Evolutionary conservation across 2,888 invertebrate species (phyloP), one percentile per base, ranked within the genome.

Genomic region (Eupithecia dodoneata): DNA sequence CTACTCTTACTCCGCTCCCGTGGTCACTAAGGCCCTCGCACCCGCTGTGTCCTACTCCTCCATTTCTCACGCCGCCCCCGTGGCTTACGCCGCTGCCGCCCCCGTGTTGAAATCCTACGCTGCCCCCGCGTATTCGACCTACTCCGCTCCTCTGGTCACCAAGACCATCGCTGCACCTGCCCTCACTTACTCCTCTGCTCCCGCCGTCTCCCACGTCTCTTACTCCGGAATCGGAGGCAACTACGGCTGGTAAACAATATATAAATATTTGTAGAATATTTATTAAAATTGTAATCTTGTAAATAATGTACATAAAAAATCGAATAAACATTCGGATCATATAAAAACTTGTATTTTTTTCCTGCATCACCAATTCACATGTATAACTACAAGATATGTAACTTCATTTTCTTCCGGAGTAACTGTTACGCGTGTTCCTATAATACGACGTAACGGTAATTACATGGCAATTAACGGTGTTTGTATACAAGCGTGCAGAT

Each of bases 201-300:
- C 96, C 72, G 95, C 95, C 76, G 96, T 96, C 42, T 96, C 97
- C 72, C 96, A 97, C 88, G 96, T 96, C 83, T 92, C 96, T 81
- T 97, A 97, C 94, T 91, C 96, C 79, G 96, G 96, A 76, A 94
- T 96, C 71, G 97, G 93, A 76, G 89, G 90, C 79, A 90, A 87
- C 87, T 94, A 94, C 84, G 94, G 93, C 73, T 94, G 94, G 94
- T 93, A 87, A 89, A 81, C 69, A 76, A 79, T 80, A 67, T 47
- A 74, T 79, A 78, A 80, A 79, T 80, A 80, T 76, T 81, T 79
- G 71, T 80, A 81, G 41, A 75, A 77, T 85, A 77, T 82, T 85
- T 72, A 83, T 81, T 79, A 65, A 78, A 78, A 44, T 79, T 80
- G 69, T 79, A 73, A 30, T 30, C 67, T 76, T 83, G 83, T 82